Base-by-base conservation (phyloP, 2,113 vertebrate species). In the Apodemus speciosus region DNA sequence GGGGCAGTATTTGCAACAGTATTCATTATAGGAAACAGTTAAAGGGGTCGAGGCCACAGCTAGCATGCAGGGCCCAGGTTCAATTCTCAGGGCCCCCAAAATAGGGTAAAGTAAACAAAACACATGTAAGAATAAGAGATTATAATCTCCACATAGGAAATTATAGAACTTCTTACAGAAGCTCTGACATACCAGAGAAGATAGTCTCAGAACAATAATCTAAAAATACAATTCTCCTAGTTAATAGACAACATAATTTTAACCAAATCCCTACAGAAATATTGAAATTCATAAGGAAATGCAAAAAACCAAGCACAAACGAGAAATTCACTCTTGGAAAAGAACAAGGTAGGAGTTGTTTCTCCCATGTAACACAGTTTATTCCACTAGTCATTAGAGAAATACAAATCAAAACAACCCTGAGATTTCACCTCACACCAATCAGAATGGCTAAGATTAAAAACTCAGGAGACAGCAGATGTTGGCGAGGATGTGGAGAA, bases 231-330 rank as follows among this genome's bases (percentile, higher is more conserved):
- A 69, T 72, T 92, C 35, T 86, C 53, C 49, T 93, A 43, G 53
- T 80, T 92, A 85, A 86, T 0, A 94, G 40, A 91, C n/a, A 91
- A 85, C 14, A 18, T 9, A 90, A 76, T 90, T 75, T 75, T 53
- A 92, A 71, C 87, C 43, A 93, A 95, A 96, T 89, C 62, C 53
- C 60, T 30, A 66, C 4, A 72, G 40, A 49, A 72, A 91, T 68
- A 89, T 79, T 71, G 89, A 73, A 95, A 84, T 91, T 87, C 38
- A 75, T 40, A 85, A 69, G 32, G 21, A 94, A 93, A 95, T 49
- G 30, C 46, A 95, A 87, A 89, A 66, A 68, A 69, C 14, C 9
- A 95, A 93, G 53, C 81, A 49, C 53, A 89, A 20, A 8, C 53
- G 53, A 71, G 23, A 71, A 40, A 69, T 14, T n/a, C 46, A 92